These are phyloP conservation scores for Chunga burmeisteri DNA, from an alignment of 2,113 vertebrate species.

Conservation along the genomic window DNA sequence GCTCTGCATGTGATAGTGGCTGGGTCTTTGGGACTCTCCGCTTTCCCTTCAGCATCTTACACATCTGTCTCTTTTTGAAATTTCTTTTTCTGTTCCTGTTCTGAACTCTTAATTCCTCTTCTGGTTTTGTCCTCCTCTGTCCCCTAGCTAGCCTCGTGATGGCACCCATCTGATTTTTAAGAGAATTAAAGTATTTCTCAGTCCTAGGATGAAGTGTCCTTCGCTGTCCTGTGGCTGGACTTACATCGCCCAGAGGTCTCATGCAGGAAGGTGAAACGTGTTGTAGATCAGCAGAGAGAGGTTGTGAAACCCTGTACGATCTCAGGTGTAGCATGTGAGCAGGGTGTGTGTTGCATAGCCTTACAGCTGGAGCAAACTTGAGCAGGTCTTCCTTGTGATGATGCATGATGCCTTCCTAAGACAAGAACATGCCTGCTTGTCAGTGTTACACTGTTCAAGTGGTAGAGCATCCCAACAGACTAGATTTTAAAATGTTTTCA, in stretches of 20 bases:
- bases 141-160: background rate
- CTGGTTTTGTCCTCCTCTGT: background rate
- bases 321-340: fast-evolving
- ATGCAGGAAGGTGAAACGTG: background rate
- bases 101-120: background rate
- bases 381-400: background rate
- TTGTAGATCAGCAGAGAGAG: background rate
- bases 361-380: background rate
- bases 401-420: background rate
- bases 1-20: background rate
- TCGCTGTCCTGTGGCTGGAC: background rate
- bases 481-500: background rate
- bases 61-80: background rate
- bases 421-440: background rate
- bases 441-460: background rate
- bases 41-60: background rate
- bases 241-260: fast-evolving
- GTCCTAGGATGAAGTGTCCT: background rate
- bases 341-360: background rate
- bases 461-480: background rate
- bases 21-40: background rate
- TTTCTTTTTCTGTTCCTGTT: conserved; percentile 26
- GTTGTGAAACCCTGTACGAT: fast-evolving
- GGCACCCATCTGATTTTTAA: background rate
- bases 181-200: background rate